phyloP scores from a whole-genome alignment of 2,888 invertebrate species.

The Andrena haemorrhoa region DNA sequence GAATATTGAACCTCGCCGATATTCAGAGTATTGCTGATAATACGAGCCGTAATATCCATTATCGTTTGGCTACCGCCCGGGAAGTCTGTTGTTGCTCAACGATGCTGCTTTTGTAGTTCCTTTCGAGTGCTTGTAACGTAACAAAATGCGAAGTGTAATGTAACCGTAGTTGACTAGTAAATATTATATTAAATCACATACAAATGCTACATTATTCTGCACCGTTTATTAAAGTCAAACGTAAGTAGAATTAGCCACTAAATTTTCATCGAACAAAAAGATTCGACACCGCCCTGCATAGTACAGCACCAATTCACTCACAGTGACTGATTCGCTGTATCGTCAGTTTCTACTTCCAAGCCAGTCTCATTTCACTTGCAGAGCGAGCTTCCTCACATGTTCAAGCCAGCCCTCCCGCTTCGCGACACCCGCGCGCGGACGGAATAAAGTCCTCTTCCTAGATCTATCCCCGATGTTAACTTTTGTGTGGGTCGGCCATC shows the following conservation, averaged over 20 bases:
- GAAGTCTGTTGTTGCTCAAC: conserved; percentile 4
- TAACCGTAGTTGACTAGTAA: too few species aligned
- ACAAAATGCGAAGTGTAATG: too few species aligned
- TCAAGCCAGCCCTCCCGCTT: background rate
- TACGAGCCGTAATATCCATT: conserved; percentile 26
- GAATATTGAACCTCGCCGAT: conserved; percentile 17
- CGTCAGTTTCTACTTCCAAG: background rate
- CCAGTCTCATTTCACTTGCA: background rate
- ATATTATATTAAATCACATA: too few species aligned
- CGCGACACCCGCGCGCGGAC: background rate
- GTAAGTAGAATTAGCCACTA: too few species aligned
- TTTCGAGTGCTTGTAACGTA: background rate
- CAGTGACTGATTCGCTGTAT: too few species aligned
- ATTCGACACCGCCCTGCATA: too few species aligned
- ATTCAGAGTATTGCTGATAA: conserved; percentile 11
- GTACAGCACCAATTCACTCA: too few species aligned
- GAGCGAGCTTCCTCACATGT: background rate
- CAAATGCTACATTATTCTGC: too few species aligned
- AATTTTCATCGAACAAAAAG: too few species aligned
- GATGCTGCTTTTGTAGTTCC: background rate
- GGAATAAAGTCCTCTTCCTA: background rate
- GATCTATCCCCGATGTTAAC: background rate
- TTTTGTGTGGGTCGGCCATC: background rate
- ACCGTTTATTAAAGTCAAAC: background rate
- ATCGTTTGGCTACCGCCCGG: conserved; percentile 8